A percentile compares a stretch with the other conserved stretches of the same genome.
phyloP scores from a whole-genome alignment of 2,113 vertebrate species.

The Hiodon alosoides region DNA sequence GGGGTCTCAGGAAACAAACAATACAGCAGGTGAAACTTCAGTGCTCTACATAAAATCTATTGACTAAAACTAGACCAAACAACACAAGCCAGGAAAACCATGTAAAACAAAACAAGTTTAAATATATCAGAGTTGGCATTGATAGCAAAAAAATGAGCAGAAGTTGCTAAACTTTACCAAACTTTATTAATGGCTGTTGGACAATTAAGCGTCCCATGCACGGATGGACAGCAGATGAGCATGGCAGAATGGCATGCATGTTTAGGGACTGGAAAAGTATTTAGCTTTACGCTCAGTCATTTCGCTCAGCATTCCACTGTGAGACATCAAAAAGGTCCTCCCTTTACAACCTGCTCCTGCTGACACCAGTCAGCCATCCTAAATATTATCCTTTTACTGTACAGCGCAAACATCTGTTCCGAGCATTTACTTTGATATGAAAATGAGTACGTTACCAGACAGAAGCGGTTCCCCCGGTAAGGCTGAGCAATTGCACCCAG shows the following conservation, averaged over 20 bases:
- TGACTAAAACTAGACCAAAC: too few species aligned
- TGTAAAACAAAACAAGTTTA: too few species aligned
- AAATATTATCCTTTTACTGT: constrained; percentile 42
- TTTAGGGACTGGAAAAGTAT: neutral
- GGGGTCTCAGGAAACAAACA: too few species aligned
- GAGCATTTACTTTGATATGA: constrained; percentile 29
- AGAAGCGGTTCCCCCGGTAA: constrained; percentile 6
- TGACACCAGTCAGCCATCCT: constrained; percentile 32
- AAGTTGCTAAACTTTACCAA: too few species aligned
- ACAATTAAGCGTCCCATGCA: neutral
- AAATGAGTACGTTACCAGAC: constrained; percentile 45
- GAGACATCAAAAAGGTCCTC: constrained; percentile 19
- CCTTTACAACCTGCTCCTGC: constrained; percentile 28
- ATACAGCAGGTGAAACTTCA: too few species aligned
- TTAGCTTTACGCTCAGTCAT: neutral
- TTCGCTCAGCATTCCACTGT: constrained; percentile 29
- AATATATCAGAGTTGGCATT: too few species aligned
- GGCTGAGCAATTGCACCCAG: constrained; percentile 12
- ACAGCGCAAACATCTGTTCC: constrained; percentile 45
- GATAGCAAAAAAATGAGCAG: too few species aligned
- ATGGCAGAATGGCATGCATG: neutral
- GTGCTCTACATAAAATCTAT: too few species aligned
- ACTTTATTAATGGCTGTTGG: too few species aligned
- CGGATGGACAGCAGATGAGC: neutral
- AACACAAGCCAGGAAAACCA: too few species aligned